These are phyloP conservation scores for Cancer borealis DNA, from an alignment of 2,888 invertebrate genomes.

Conservation along the genomic window DNA sequence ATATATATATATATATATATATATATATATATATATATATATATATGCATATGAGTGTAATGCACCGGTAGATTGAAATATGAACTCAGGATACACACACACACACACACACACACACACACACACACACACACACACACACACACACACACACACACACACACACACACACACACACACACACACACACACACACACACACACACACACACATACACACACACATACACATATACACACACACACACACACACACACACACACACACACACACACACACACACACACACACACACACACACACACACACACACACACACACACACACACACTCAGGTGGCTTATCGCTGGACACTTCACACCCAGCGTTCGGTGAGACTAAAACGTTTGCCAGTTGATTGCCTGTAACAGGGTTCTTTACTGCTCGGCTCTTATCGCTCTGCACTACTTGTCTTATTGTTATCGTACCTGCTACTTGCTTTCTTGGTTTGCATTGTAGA, in stretches of 20 bases:
- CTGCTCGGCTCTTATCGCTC: background rate
- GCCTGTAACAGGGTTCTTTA: background rate
- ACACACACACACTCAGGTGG: background rate
- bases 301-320: conserved; percentile 28
- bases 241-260: conserved; percentile 12
- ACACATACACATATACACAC: background rate
- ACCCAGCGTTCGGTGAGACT: background rate
- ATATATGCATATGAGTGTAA: too few relatives aligned
- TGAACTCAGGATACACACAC: too few relatives aligned
- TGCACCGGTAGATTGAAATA: too few relatives aligned
- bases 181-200: conserved; percentile 26
- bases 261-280: conserved; percentile 17
- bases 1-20: too few relatives aligned
- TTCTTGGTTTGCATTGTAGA: too few relatives aligned
- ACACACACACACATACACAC: background rate
- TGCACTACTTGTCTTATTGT: background rate
- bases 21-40: too few relatives aligned
- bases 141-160: conserved; percentile 25
- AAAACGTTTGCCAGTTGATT: background rate
- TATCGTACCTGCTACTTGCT: background rate
- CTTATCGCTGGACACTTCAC: background rate
- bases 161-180: conserved; percentile 32
- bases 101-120: background rate
- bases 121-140: conserved; percentile 31
- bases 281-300: conserved; percentile 32